Conservation (phyloP, 2,888 invertebrate genomes). For the Falcaria lacertinaria region DNA sequence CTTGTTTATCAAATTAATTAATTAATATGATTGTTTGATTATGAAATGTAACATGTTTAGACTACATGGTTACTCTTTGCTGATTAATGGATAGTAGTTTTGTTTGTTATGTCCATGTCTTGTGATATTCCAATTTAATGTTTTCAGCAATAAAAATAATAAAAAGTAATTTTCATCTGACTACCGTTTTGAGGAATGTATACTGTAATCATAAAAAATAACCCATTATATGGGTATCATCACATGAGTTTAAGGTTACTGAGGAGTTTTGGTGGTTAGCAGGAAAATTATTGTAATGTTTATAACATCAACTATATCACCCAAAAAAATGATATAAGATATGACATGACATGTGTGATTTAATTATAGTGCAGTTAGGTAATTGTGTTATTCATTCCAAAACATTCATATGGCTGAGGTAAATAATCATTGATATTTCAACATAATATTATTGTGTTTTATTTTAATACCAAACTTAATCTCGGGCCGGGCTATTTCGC, state of each 20-base stretch:
- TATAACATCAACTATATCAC: not conserved
- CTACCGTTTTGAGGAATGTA: too few relatives aligned
- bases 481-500: too few relatives aligned
- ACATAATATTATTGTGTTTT: constrained; percentile 9
- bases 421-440: constrained; percentile 28
- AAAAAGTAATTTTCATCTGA: too few relatives aligned
- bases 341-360: not conserved
- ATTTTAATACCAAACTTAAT: not conserved
- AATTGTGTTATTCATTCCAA: constrained; percentile 37
- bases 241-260: too few relatives aligned
- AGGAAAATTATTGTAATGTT: not conserved
- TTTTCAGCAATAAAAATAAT: too few relatives aligned
- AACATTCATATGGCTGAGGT: constrained; percentile 30
- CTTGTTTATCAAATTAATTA: too few relatives aligned
- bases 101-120: not conserved
- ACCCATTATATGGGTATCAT: too few relatives aligned
- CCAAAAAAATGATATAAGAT: not conserved
- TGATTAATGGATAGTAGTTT: not conserved
- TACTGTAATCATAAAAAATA: too few relatives aligned
- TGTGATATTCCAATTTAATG: not conserved
- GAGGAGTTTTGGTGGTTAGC: not conserved
- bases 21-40: too few relatives aligned
- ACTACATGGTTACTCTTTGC: not conserved
- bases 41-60: too few relatives aligned
- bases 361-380: not conserved